A percentile compares a stretch with the other conserved stretches of the same genome.
Evolutionary conservation across 2,113 vertebrate species (phyloP).

Genomic region (Ictidomys tridecemlineatus): DNA sequence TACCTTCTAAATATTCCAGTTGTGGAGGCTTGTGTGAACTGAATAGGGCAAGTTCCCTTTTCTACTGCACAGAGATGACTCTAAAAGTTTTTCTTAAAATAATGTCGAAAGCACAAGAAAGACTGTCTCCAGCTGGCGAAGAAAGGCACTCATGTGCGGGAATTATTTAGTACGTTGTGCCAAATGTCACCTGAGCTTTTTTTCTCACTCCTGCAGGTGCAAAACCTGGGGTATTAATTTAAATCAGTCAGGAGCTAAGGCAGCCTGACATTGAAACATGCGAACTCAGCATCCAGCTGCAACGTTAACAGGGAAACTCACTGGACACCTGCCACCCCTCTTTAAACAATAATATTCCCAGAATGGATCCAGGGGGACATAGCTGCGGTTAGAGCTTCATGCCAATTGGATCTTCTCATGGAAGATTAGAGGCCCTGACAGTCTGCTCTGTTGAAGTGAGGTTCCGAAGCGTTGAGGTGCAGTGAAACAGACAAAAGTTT

Average conservation of each 20-base stretch:
- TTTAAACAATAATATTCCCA: background rate
- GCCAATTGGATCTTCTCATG: background rate
- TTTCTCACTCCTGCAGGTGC: background rate
- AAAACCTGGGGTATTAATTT: constrained; percentile 7
- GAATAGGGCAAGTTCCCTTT: background rate
- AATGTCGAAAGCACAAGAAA: background rate
- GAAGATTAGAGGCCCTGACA: background rate
- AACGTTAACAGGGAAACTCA: background rate
- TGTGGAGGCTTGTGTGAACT: background rate
- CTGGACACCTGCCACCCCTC: background rate
- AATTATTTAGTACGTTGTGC: background rate
- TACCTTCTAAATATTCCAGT: background rate
- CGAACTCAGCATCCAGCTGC: background rate
- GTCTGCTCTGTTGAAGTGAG: background rate
- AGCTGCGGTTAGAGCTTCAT: background rate
- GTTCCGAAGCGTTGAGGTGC: background rate
- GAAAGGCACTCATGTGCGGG: background rate
- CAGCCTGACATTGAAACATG: accelerated
- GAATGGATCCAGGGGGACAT: background rate
- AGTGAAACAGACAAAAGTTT: background rate
- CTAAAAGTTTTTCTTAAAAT: constrained; percentile 22
- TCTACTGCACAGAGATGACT: background rate
- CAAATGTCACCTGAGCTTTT: constrained; percentile 55
- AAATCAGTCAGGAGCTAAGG: background rate
- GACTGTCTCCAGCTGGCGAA: background rate